phyloP scores from a whole-genome alignment of 2,797 vertebrate species.

The Nasua narica region DNA sequence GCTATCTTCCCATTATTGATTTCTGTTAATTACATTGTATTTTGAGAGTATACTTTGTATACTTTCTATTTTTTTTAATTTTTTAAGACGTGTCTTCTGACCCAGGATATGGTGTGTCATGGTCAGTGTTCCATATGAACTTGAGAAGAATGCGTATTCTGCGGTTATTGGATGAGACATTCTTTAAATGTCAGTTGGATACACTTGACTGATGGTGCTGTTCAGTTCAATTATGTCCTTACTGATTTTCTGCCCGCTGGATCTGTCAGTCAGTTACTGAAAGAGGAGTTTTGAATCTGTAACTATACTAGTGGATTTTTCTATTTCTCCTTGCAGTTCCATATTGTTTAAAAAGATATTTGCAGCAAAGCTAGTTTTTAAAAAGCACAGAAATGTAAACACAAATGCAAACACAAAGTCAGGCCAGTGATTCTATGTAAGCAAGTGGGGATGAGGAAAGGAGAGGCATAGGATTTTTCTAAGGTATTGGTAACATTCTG shows the following conservation, averaged over 20 bases:
- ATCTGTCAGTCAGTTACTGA: neutral
- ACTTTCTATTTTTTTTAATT: neutral
- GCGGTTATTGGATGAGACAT: neutral
- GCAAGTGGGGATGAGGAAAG: neutral
- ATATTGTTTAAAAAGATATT: neutral
- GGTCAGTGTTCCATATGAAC: neutral
- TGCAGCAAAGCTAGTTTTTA: neutral
- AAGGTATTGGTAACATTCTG: neutral
- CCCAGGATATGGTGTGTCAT: neutral
- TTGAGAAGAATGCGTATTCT: neutral
- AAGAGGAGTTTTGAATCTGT: neutral
- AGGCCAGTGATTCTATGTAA: neutral
- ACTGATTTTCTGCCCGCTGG: neutral
- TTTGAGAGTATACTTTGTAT: neutral
- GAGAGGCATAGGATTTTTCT: neutral
- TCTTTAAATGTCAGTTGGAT: neutral
- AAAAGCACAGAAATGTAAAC: neutral
- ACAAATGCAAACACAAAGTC: neutral
- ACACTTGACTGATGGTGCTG: neutral
- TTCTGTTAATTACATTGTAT: neutral
- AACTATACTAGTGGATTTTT: neutral
- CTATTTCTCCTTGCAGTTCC: neutral
- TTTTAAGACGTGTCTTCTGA: neutral
- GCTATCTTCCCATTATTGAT: neutral
- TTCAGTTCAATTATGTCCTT: neutral